Evolutionary conservation across 2,888 invertebrate species (phyloP).

Genomic region (Syritta pipiens): DNA sequence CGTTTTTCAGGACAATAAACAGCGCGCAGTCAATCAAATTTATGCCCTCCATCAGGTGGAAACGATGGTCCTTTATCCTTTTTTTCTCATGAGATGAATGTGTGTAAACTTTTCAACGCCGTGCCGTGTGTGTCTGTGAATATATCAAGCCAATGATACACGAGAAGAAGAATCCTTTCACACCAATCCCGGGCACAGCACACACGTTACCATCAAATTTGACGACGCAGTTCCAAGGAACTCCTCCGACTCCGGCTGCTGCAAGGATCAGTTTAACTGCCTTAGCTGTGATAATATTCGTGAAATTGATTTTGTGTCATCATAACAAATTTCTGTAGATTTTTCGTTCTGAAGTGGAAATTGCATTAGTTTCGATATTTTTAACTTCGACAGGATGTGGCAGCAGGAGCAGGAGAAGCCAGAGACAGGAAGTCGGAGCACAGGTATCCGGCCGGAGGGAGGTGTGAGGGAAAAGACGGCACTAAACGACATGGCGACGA

Average conservation of each 20-base stretch:
- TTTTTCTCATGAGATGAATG: conserved; percentile 1
- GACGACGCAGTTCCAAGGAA: neutral
- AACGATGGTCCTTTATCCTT: neutral
- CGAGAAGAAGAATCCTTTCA: neutral
- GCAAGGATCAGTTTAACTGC: conserved; percentile 27
- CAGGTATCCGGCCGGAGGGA: neutral
- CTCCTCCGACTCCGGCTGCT: neutral
- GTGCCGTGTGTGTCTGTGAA: conserved; percentile 53
- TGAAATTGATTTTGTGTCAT: conserved; percentile 47
- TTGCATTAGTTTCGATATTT: conserved; percentile 22
- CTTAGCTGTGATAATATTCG: conserved; percentile 42
- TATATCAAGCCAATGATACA: neutral
- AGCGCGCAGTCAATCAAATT: conserved; percentile 18
- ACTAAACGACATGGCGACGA: neutral
- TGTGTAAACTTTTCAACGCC: conserved; percentile 67
- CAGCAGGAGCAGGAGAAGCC: conserved; percentile 1
- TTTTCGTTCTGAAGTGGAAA: neutral
- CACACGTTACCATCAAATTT: conserved; percentile 15
- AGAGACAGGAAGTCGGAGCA: neutral
- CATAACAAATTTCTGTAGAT: conserved; percentile 1
- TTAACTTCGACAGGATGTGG: conserved; percentile 1
- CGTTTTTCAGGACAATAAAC: neutral
- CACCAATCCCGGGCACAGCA: neutral
- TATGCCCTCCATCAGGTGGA: conserved; percentile 11
- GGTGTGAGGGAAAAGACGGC: neutral